Evolutionary conservation across 2,888 invertebrate species (phyloP).

Genomic region (Meta bourneti): DNA sequence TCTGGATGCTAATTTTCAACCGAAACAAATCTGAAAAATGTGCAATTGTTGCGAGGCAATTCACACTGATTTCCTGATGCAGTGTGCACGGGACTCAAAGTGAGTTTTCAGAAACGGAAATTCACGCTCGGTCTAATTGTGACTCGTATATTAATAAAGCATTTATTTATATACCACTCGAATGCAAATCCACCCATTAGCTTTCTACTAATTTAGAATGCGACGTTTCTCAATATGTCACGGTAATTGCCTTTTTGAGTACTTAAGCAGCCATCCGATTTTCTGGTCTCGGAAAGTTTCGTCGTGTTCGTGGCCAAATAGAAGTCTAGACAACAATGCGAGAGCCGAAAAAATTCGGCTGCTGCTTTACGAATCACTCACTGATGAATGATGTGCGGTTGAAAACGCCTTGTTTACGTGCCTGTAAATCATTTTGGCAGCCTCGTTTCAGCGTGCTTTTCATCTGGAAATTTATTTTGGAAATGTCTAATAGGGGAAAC

Average conservation of each 20-base stretch:
- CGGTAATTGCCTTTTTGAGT: conserved; percentile 10
- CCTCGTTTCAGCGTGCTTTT: too few species aligned
- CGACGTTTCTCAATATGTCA: not conserved
- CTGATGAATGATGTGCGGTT: too few species aligned
- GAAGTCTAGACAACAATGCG: too few species aligned
- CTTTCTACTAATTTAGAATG: conserved; percentile 17
- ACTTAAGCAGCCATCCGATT: too few species aligned
- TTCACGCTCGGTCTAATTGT: conserved; percentile 15
- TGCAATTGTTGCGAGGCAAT: conserved; percentile 16
- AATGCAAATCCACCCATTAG: conserved; percentile 3
- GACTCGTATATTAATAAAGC: conserved; percentile 11
- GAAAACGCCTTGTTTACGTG: too few species aligned
- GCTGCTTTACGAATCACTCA: too few species aligned
- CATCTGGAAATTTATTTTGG: too few species aligned
- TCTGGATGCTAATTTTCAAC: conserved; percentile 19
- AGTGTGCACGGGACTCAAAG: not conserved
- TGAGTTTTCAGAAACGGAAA: conserved; percentile 10
- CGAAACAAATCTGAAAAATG: conserved; percentile 14
- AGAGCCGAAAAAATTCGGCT: too few species aligned
- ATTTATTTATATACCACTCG: conserved; percentile 26
- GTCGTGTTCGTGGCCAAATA: too few species aligned
- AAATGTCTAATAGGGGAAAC: too few species aligned
- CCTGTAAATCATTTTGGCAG: too few species aligned
- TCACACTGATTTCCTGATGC: not conserved
- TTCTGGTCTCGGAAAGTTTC: too few species aligned